Base-by-base conservation (phyloP, 1,140 invertebrate species). In the Scaptomyza pallida region DNA sequence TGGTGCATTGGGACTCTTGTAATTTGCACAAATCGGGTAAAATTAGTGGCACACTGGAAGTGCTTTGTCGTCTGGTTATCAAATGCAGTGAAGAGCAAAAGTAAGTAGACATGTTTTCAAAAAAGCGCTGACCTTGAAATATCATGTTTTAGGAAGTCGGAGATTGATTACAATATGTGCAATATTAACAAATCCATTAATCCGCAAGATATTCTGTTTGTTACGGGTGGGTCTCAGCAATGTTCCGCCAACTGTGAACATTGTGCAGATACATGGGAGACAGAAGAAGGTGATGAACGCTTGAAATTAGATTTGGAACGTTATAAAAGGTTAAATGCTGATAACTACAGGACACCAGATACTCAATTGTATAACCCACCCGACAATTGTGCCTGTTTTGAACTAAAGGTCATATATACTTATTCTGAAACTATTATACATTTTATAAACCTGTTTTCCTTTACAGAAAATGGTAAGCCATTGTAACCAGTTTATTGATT, bases 21-120 rank as follows among this genome's bases (percentile, higher is more conserved):
- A 17, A 6, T 0, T 8, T 35, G 41, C 21, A 1, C n/a, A 17
- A 0, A 15, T 23, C 12, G 48, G 48, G 41, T 0, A 19, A 61
- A 10, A 13, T 45, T 5, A 57, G 62, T 2, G 79, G 75, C 5
- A 62, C 9, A 1, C 10, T 83, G 17, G 67, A 65, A 19, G 13
- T 83, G 0, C 37, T 60, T 5, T 78, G 78, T 23, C 75, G 79
- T 1, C 13, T 83, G 17, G 12, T 78, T 3, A 44, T 63, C 13
- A 75, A 54, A 65, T 72, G 79, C 26, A 23, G 45, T 1, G 37
- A 48, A 9, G 13, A 9, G 6, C n/a, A 23, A 0, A 50, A 48
- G 79, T 83, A 61, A 57, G 71, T 64, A n/a, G 1, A 45, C 4
- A 5, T 35, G 15, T n/a, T n/a, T n/a, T n/a, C n/a, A 3, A 10